Evolutionary conservation across 2,888 invertebrate genomes (phyloP).

Genomic region (Drosophila testacea): DNA sequence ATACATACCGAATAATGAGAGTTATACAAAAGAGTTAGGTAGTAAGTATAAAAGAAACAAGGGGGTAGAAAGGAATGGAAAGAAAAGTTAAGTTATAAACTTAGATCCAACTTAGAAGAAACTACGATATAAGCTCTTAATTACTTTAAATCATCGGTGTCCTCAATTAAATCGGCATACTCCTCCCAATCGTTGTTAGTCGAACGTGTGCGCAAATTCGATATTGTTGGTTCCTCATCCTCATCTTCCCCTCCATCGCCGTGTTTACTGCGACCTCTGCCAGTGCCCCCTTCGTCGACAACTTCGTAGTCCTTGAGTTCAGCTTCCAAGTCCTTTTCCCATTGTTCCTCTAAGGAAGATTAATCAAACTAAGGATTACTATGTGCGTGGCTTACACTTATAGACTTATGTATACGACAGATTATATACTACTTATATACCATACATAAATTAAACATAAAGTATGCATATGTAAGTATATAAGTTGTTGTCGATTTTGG

Average conservation of each 20-base stretch:
- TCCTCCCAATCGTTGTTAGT: constrained; percentile 85
- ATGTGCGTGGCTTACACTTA: constrained; percentile 67
- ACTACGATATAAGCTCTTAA: constrained; percentile 86
- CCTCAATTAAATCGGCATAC: constrained; percentile 85
- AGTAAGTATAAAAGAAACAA: constrained; percentile 62
- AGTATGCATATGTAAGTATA: constrained; percentile 35
- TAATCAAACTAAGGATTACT: constrained; percentile 51
- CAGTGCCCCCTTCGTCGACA: constrained; percentile 87
- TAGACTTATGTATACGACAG: constrained; percentile 8
- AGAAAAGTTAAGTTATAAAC: constrained; percentile 81
- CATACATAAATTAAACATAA: constrained; percentile 13
- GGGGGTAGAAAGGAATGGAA: constrained; percentile 72
- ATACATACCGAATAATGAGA: constrained; percentile 16
- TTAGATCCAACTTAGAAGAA: constrained; percentile 85
- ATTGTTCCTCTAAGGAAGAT: constrained; percentile 90
- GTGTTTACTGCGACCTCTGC: constrained; percentile 39
- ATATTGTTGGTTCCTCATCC: constrained; percentile 83
- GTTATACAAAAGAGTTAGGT: constrained; percentile 36
- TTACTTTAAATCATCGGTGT: constrained; percentile 86
- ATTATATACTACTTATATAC: constrained; percentile 10
- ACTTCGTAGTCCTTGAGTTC: constrained; percentile 98
- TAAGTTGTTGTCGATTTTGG: constrained; percentile 27
- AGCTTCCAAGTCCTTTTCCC: constrained; percentile 98
- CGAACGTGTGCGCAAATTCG: constrained; percentile 84
- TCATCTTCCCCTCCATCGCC: constrained; percentile 49